Evolutionary conservation across 2,797 vertebrate species (phyloP).

Genomic region (Rhinatrema bivittatum): DNA sequence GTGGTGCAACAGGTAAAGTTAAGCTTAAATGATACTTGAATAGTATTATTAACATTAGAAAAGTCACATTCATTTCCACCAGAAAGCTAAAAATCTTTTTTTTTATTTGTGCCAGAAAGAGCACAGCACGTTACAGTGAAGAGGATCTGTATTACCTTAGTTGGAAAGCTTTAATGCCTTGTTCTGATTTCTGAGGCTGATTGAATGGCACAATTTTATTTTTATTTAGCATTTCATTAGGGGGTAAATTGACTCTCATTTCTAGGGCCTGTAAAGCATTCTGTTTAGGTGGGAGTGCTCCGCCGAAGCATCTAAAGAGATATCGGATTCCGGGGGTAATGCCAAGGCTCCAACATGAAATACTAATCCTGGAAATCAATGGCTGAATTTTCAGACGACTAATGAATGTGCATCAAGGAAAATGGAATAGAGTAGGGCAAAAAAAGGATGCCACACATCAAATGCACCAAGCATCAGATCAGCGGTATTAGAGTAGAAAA

Average conservation of each 20-base stretch:
- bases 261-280: conserved; percentile 13
- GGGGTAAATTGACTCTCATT: conserved; percentile 23
- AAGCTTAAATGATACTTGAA: not conserved
- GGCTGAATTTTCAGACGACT: not conserved
- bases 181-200: not conserved
- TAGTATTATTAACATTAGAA: not conserved
- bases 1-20: conserved; percentile 12
- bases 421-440: not conserved
- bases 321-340: too few relatives aligned
- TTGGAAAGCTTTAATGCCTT: not conserved
- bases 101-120: too few relatives aligned
- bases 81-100: too few relatives aligned
- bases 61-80: not conserved
- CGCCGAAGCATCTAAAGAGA: conserved; percentile 4
- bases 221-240: conserved; percentile 36
- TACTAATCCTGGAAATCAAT: conserved; percentile 9
- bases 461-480: not conserved
- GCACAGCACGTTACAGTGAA: too few relatives aligned
- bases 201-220: not conserved
- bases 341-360: conserved; percentile 10
- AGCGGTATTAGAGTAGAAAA: rapidly evolving
- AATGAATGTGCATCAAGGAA: not conserved
- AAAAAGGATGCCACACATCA: not conserved
- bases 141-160: not conserved
- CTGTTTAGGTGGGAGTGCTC: conserved; percentile 8